Base-by-base conservation (phyloP, 2,888 invertebrate species). In the Cerceris rybyensis region DNA sequence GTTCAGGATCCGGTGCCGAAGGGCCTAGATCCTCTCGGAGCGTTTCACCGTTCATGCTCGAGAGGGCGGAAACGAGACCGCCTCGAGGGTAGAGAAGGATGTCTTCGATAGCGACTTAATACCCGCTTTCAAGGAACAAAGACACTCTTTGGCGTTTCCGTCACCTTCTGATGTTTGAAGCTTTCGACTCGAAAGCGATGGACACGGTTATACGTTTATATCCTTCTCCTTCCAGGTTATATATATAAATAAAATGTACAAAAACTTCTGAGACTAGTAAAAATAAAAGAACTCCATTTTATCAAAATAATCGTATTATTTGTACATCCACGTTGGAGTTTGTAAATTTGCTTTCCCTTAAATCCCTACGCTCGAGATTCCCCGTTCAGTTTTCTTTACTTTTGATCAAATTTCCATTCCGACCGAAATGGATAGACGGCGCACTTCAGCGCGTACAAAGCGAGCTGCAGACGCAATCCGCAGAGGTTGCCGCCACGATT, bases 31-130 rank as follows among this genome's bases (percentile, higher is more conserved):
- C 78, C 77, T 77, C 81, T 77, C 78, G 16, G 71, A 59, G 60
- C 68, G 66, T 80, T 78, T 80, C 75, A 66, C 67, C 69, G 70
- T 73, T 68, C 77, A 61, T 63, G 80, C 81, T 84, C 64, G 83
- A 63, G 75, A 84, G 79, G 83, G 75, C 81, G 83, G 85, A 86
- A 83, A 79, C 81, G 82, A 78, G 80, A 80, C 77, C 71, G 79
- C 78, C 77, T 41, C 72, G 72, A 77, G 77, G 78, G 75, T 77
- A 74, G 70, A 79, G 70, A 72, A 81, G 73, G 77, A 85, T 64
- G 73, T 64, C 68, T 50, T 69, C 59, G 61, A 55, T 72, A 64
- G 65, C 67, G 72, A 69, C 68, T 69, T 68, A 76, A 72, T 83
- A 65, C 69, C 59, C 68, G 74, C 72, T 78, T 75, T 61, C 65